These are phyloP conservation scores for Calcarius ornatus DNA, from an alignment of 2,113 vertebrate genomes.

Conservation along the genomic window DNA sequence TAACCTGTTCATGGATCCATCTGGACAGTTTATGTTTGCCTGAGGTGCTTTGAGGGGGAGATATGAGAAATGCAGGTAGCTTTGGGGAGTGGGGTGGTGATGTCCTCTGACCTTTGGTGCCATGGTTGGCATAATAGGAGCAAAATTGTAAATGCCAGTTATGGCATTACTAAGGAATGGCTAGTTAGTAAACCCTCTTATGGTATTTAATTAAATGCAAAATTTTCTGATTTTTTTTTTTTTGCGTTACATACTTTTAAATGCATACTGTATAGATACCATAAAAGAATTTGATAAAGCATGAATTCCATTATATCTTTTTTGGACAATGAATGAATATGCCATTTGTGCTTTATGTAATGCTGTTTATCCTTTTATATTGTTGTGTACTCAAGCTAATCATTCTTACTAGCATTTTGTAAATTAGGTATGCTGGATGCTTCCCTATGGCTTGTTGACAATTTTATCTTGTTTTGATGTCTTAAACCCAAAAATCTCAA, in stretches of 20 bases:
- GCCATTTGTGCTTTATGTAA: neutral
- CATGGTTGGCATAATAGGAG: neutral
- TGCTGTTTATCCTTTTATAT: neutral
- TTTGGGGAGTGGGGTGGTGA: accelerated
- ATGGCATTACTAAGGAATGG: neutral
- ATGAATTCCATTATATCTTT: neutral
- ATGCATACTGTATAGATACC: neutral
- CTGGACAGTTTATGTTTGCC: neutral
- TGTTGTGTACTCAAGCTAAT: neutral
- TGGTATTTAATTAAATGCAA: neutral
- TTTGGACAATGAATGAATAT: neutral
- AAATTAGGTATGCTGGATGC: neutral
- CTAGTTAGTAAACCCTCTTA: neutral
- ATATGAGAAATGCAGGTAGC: neutral
- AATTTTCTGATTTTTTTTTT: neutral
- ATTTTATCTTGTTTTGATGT: accelerated
- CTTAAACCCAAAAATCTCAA: accelerated
- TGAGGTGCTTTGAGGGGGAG: neutral
- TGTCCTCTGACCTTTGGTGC: neutral
- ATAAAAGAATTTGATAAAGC: neutral
- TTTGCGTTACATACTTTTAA: neutral
- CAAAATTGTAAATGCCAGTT: neutral
- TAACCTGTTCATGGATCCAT: neutral
- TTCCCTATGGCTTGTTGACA: neutral
- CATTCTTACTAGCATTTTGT: neutral